These are phyloP conservation scores for Ophonus ardosiacus DNA, from an alignment of 2,888 invertebrate species.

Conservation along the genomic window DNA sequence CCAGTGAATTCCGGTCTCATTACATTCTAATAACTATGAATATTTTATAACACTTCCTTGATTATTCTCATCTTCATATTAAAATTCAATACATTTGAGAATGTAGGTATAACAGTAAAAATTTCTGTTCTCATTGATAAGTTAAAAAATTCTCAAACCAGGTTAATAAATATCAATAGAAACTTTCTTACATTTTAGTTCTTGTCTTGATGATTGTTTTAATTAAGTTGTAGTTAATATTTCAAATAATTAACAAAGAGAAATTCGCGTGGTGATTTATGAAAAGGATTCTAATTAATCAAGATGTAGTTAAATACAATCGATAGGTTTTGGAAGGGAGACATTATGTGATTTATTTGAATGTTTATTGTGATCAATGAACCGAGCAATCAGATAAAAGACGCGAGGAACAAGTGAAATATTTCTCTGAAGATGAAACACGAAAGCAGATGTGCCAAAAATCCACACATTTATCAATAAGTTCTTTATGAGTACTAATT, in stretches of 20 bases:
- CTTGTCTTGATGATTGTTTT: background rate
- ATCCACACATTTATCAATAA: slow-evolving; percentile 16
- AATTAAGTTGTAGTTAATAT: background rate
- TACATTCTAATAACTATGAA: background rate
- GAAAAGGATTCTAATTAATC: slow-evolving; percentile 38
- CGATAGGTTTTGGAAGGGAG: slow-evolving; percentile 45
- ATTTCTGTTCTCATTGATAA: background rate
- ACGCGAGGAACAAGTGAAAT: slow-evolving; percentile 29
- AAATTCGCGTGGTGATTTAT: slow-evolving; percentile 34
- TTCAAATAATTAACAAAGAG: background rate
- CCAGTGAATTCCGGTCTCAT: background rate
- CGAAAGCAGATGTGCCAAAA: slow-evolving; percentile 26
- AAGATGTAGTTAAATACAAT: slow-evolving; percentile 35
- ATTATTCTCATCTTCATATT: background rate
- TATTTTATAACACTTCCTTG: background rate
- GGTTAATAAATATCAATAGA: background rate
- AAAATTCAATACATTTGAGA: background rate
- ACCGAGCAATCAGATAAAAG: slow-evolving; percentile 54
- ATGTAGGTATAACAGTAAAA: background rate
- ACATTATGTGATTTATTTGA: slow-evolving; percentile 53
- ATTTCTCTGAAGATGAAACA: slow-evolving; percentile 20
- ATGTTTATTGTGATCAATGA: slow-evolving; percentile 57
- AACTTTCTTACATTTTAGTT: background rate
- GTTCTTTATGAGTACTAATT: background rate
- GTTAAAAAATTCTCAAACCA: background rate